Evolutionary conservation across 1,140 invertebrate genomes (phyloP).

Genomic region (Drosophila chauvacae): DNA sequence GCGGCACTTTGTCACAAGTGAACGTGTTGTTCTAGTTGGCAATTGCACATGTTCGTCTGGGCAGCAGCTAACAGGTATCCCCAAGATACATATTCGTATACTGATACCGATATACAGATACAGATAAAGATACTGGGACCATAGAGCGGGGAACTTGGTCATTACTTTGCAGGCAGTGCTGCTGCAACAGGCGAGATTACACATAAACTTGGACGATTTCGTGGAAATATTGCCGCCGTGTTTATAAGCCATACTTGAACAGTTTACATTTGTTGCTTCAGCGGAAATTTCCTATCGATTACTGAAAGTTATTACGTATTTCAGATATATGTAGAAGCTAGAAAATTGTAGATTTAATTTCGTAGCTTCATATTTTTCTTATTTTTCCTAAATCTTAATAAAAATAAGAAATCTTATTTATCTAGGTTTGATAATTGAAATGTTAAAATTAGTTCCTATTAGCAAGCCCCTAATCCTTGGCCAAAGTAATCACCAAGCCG

Average conservation of each 20-base stretch:
- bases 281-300: slow-evolving; percentile 2
- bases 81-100: slow-evolving; percentile 28
- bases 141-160: slow-evolving; percentile 14
- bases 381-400: no score
- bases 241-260: not conserved
- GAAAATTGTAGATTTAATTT: not conserved
- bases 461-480: not conserved
- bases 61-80: slow-evolving; percentile 51
- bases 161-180: slow-evolving; percentile 20
- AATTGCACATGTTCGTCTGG: slow-evolving; percentile 71
- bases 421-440: no score
- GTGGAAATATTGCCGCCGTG: slow-evolving; percentile 9
- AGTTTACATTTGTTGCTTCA: not conserved
- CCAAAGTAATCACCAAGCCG: slow-evolving; percentile 30
- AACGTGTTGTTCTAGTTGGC: slow-evolving; percentile 82
- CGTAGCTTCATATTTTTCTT: not conserved
- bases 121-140: slow-evolving; percentile 16
- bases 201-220: slow-evolving; percentile 19
- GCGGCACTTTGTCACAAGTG: slow-evolving; percentile 74
- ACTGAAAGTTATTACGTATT: not conserved
- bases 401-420: no score
- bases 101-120: slow-evolving; percentile 35
- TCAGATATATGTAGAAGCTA: not conserved
- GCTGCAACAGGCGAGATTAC: slow-evolving; percentile 17
- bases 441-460: not conserved